Evolutionary conservation across 2,113 vertebrate species (phyloP).

Genomic region (Oncorhynchus tshawytscha): DNA sequence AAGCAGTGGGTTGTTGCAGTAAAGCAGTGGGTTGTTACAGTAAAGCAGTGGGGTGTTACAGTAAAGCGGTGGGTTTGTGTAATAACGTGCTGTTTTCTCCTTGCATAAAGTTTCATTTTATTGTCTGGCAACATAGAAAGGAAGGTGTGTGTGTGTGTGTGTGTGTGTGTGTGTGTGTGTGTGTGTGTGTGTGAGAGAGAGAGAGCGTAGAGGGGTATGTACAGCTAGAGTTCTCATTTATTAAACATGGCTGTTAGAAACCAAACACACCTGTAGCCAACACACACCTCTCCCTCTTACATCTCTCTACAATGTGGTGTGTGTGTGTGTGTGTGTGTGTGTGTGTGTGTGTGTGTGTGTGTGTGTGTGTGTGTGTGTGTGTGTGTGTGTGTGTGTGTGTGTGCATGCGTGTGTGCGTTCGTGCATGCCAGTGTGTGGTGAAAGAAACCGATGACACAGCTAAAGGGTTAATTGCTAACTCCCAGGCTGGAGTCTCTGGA

Average conservation of each 20-base stretch:
- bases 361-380: no score
- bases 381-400: background rate
- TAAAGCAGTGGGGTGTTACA: no score
- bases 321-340: no score
- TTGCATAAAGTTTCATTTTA: slow-evolving; percentile 54
- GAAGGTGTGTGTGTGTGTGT: background rate
- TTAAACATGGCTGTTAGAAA: slow-evolving; percentile 43
- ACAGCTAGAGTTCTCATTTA: slow-evolving; percentile 45
- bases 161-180: background rate
- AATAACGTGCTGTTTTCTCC: slow-evolving; percentile 20
- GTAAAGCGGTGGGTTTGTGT: slow-evolving; percentile 13
- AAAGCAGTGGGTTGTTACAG: no score
- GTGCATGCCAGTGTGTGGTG: background rate
- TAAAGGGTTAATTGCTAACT: slow-evolving; percentile 70
- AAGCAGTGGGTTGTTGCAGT: no score
- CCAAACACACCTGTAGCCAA: background rate
- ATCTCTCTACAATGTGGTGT: background rate
- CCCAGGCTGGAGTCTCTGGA: slow-evolving; percentile 1
- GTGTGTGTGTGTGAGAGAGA: no score
- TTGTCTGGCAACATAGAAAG: background rate
- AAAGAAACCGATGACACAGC: slow-evolving; percentile 46
- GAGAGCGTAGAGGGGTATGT: background rate
- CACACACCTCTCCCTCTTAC: no score
- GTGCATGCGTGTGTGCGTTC: background rate
- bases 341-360: no score